Base-by-base conservation (phyloP, 53 echinoderm and acorn worm species). In the Antedon mediterranea region DNA sequence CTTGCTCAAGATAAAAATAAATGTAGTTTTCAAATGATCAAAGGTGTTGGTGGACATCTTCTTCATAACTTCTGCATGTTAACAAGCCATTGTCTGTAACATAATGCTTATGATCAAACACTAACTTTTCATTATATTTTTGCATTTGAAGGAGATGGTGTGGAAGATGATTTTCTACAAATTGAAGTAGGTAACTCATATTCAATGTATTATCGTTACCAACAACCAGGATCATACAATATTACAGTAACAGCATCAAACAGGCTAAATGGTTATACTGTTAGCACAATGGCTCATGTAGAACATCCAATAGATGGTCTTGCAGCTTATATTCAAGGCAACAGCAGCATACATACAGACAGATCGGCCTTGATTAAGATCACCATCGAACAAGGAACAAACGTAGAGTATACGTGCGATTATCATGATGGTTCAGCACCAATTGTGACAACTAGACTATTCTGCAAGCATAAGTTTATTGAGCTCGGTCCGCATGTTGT, bases 401-500 rank as follows among this genome's bases (percentile, higher is more conserved):
- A 90, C 30, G 88, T 90, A 30, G 83, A 82, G 71, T 90, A 88
- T 71, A 87, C 80, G 18, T 90, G 90, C 70, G 83, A 90, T 70
- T 90, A 85, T 33, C 81, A 83, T 15, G 90, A 90, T 74, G 90
- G 90, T 43, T 88, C 90, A 18, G 75, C 80, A 34, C 88, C 90
- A 5, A 85, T 90, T 34, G 79, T 82, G 1, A 90, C 90, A 26
- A 85, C 77, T 14, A 82, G 73, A 43, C 73, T 30, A 72, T 82
- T 82, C 74, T 90, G 90, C 42, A 88, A 88, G 44, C 90, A 90
- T 43, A 87, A 85, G 85, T 90, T 90, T 77, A 90, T 90, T 71
- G 88, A 79, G 9, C 79, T 90, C 8, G 90, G 90, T 26, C 78
- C 77, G 71, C 88, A 88, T 75, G 43, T 82, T 5, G 90, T 90